Base-by-base conservation (phyloP, 2,113 vertebrate genomes). In the Cranoglanis bouderius region DNA sequence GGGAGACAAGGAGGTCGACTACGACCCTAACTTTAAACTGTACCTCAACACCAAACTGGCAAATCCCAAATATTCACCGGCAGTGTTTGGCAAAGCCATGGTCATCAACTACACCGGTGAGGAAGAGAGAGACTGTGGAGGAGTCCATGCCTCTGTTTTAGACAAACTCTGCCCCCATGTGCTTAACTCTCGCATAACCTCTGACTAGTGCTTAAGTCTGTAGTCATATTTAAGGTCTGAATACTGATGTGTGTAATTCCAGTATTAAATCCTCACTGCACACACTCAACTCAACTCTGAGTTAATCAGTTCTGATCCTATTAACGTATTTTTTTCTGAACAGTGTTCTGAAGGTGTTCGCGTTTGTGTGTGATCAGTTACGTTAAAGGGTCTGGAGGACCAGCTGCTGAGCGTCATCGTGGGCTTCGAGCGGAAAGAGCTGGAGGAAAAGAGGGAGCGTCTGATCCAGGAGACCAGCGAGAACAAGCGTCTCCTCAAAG, bases 71-170 rank as follows among this genome's bases (percentile, higher is more conserved):
- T 99, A 96, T 91, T 95, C 96, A 3, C 98, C 98, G 0, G 97
- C 98, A 0, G 97, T 99, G 89, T 99, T 99, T 92, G 97, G 98
- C 85, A 99, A 98, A 93, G 96, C 98, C 88, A 97, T 98, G 96
- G 98, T 99, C 92, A 99, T 99, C 90, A 99, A 99, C 89, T 99
- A 99, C 26, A 98, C 97, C 5, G 98, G 98, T 99, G 91, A 96
- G 96, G 51, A 32, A 29, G 4, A 19, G 24, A 6, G 8, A 87
- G 21, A 38, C 26, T 19, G 57, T 49, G 24, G 6, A 1, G n/a
- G n/a, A 26, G 26, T 29, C 8, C 26, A 29, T 8, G 8, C 26
- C 10, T 63, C 61, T 63, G 61, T 63, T 63, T 63, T 63, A 63
- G 63, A 70, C 6, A 72, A 72, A 19, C 70, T 3, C 35, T 12